Evolutionary conservation across 2,113 vertebrate species (phyloP).

Genomic region (Axis porcinus): DNA sequence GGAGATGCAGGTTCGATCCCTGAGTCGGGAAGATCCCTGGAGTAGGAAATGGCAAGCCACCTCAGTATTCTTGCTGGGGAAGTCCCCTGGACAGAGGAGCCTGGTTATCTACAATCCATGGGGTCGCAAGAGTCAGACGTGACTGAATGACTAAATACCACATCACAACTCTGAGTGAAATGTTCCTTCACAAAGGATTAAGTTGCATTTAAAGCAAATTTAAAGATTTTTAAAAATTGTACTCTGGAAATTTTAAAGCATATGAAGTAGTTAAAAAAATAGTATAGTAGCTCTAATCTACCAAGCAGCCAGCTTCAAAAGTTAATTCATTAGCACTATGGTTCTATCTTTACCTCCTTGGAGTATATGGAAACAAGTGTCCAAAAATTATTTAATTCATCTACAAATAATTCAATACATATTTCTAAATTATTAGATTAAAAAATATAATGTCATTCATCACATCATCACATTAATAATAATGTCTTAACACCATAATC

Average conservation of each 20-base stretch:
- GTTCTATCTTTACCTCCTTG: background rate
- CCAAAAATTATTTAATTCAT: background rate
- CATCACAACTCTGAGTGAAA: background rate
- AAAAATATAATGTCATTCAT: background rate
- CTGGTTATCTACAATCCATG: background rate
- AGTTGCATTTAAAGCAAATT: background rate
- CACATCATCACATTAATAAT: background rate
- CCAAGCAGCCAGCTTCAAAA: background rate
- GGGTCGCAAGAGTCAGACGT: background rate
- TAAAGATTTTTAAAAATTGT: background rate
- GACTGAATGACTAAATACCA: background rate
- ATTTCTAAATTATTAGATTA: background rate
- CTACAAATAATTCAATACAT: background rate
- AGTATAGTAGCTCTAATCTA: background rate
- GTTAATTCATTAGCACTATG: background rate
- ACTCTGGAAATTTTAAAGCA: background rate
- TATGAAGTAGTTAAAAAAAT: background rate
- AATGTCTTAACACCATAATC: background rate
- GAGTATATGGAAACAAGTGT: background rate
- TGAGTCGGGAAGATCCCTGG: background rate
- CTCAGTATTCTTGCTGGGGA: background rate
- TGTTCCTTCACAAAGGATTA: background rate
- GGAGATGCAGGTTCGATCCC: background rate
- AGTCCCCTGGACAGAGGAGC: background rate
- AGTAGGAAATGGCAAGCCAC: background rate